Base-by-base conservation (phyloP, 2,888 invertebrate genomes). In the Celastrina argiolus region DNA sequence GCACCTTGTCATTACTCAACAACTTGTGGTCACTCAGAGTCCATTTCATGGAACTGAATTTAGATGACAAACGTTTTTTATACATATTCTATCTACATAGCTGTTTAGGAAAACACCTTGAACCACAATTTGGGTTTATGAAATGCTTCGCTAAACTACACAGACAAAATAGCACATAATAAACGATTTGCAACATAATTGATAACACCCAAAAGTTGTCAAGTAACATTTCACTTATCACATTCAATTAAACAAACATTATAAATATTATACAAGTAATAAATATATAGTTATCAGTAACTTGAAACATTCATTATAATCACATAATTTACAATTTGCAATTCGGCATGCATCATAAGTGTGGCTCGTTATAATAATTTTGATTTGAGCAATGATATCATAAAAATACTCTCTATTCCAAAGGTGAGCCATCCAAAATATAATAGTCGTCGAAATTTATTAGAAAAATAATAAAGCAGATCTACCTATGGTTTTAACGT, bases 341-440 rank as follows among this genome's bases (percentile, higher is more conserved):
- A 86, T 85, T 88, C 87, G 85, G 85, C 85, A 79, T 81, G 76
- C 74, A 80, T 81, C 79, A 81, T 81, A 83, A 82, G 76, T 80
- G 78, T 84, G 88, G 88, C 88, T 87, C 88, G 77, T 84, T 80
- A 81, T 85, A 86, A 82, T 82, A 85, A 83, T 82, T 85, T 88
- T 76, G 81, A 79, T 84, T 89, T 90, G 90, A 90, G 90, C 90
- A 90, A 90, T 82, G 83, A 82, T 79, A 83, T 80, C 78, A 80
- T 87, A 77, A 81, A 82, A 82, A 85, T 84, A 85, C 81, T 84
- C 79, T 81, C 76, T 84, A 80, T 79, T 83, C 88, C 86, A 89
- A 90, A 91, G 81, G 82, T 85, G 89, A 91, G 88, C 90, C 89
- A 76, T 88, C 83, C 77, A 87, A 88, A 88, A 89, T 85, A 88